These are phyloP conservation scores for Neogale vison DNA, from an alignment of 2,113 vertebrate species.

Conservation along the genomic window DNA sequence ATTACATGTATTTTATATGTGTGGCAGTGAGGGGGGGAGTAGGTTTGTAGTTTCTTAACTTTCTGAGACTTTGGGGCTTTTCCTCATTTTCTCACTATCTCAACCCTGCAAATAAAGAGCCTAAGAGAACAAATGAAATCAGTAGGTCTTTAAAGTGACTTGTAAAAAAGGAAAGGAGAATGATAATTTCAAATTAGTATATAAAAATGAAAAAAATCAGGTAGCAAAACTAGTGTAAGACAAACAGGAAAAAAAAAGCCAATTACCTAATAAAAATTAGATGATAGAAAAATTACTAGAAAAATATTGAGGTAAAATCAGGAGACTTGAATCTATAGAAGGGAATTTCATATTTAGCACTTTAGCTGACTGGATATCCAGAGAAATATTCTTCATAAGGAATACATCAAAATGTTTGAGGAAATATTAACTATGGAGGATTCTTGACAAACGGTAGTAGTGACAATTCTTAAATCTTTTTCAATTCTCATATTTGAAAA, in stretches of 20 bases:
- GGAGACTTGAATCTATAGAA: neutral
- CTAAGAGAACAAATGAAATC: neutral
- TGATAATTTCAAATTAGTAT: neutral
- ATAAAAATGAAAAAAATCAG: neutral
- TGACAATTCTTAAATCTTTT: neutral
- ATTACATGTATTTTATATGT: neutral
- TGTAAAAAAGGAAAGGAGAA: neutral
- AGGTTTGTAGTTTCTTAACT: neutral
- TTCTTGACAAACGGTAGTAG: neutral
- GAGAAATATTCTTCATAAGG: neutral
- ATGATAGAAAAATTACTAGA: neutral
- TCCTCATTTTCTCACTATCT: neutral
- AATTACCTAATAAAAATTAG: neutral
- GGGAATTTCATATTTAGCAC: neutral
- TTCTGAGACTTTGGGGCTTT: neutral
- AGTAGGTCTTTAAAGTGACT: neutral
- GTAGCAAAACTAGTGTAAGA: neutral
- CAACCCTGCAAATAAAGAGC: neutral
- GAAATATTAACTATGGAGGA: neutral
- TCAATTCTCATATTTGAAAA: neutral
- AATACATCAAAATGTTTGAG: neutral
- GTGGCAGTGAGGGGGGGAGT: neutral
- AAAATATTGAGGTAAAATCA: neutral
- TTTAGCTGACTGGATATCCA: neutral
- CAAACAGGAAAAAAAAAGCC: neutral